Base-by-base conservation (phyloP, 2,888 invertebrate genomes). In the Lathronympha strigana region DNA sequence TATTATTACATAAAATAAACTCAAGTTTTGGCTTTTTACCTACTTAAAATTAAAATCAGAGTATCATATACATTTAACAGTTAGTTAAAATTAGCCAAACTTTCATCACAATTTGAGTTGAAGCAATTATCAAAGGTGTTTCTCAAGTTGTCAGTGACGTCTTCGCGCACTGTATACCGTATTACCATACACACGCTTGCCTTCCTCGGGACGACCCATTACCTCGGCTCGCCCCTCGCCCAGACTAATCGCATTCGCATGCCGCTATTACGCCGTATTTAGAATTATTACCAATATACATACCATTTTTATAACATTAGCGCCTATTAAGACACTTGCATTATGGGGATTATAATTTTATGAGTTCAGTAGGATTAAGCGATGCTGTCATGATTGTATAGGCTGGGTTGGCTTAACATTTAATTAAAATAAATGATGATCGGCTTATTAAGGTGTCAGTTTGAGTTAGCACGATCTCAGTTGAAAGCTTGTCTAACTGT, bases 251-350 rank as follows among this genome's bases (percentile, higher is more conserved):
- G 74, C 75, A 3, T 17, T 33, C 51, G 70, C 73, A 53, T 75
- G 57, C 70, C 63, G 63, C 74, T 71, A 81, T 80, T 79, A 78
- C 70, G 71, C 68, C 67, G 68, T 68, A 74, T 78, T 76, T 73
- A 62, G 77, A 80, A 82, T 81, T 79, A 81, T 80, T 78, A 76
- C 75, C 75, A 76, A 80, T 80, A 81, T 80, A 76, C 80, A 81
- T 83, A 80, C 74, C 68, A 79, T 83, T 83, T 61, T 61, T 57
- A 28, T 51, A 61, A 47, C 68, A 78, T 80, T 78, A 78, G 70
- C 68, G 69, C 66, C 31, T 69, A 69, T 76, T 74, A 79, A 36
- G 15, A 17, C 25, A 36, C 19, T 19, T 19, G 28, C 28, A 23
- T 58, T 23, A 50, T 31, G 9, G 0, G 15, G n/a, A n/a, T 66